Evolutionary conservation across 2,797 vertebrate genomes (phyloP).

Genomic region (Micromesistius poutassou): DNA sequence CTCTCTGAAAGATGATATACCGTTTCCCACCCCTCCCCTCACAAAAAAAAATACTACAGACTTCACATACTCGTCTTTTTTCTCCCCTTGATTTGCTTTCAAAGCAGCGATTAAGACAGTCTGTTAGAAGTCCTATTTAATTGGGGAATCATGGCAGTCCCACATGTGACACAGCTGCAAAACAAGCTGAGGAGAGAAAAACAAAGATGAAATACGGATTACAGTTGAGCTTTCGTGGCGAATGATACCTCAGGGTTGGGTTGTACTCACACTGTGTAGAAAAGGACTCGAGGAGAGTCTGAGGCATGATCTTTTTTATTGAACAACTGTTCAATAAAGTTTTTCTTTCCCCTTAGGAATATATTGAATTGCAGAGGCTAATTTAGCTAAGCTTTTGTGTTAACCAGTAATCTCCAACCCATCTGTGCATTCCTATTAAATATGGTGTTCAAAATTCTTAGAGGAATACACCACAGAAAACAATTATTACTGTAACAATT

Average conservation of each 20-base stretch:
- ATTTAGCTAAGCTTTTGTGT: neutral
- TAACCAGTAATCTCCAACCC: conserved; percentile 4
- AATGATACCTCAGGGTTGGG: neutral
- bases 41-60: neutral
- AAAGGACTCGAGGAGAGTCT: neutral
- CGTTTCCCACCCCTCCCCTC: conserved; percentile 40
- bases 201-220: neutral
- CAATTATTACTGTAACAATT: conserved; percentile 1
- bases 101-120: conserved; percentile 55
- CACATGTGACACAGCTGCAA: conserved; percentile 17
- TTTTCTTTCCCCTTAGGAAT: neutral
- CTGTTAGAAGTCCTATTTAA: conserved; percentile 49
- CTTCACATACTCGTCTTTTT: conserved; percentile 29
- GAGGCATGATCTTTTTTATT: neutral
- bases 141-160: conserved; percentile 44
- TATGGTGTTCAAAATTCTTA: conserved; percentile 1
- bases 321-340: conserved; percentile 4
- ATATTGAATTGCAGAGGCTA: conserved; percentile 2
- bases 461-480: conserved; percentile 1
- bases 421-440: conserved; percentile 8
- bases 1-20: conserved; percentile 52
- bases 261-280: neutral
- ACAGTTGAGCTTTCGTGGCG: neutral
- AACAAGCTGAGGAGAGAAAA: conserved; percentile 4
- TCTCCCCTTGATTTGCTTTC: conserved; percentile 55